Evolutionary conservation across 1,140 invertebrate genomes (phyloP).

Genomic region (Pristionchus pacificus): DNA sequence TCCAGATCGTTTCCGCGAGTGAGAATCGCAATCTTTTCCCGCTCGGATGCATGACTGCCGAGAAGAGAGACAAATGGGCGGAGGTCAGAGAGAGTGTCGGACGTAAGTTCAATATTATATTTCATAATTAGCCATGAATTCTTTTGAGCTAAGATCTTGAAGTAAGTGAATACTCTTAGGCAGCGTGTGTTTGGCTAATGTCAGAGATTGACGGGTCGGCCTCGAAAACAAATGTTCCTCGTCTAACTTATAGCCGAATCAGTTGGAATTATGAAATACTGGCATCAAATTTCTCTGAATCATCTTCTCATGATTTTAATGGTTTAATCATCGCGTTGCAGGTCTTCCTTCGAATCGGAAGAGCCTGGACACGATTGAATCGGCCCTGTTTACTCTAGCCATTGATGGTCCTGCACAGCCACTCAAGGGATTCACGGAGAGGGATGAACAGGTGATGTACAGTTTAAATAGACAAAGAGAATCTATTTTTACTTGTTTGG

Average conservation of each 20-base stretch:
- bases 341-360: slow-evolving; percentile 26
- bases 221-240: too few species aligned
- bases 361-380: slow-evolving; percentile 34
- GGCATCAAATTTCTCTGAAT: too few species aligned
- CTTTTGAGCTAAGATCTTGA: too few species aligned
- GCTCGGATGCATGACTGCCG: slow-evolving; percentile 46
- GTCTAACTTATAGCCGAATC: too few species aligned
- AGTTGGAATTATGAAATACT: too few species aligned
- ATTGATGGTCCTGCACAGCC: slow-evolving; percentile 37
- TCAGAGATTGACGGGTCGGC: too few species aligned
- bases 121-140: too few species aligned
- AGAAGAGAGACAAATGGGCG: slow-evolving; percentile 49
- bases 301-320: too few species aligned
- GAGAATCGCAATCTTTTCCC: slow-evolving; percentile 32
- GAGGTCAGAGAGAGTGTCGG: slow-evolving; percentile 42
- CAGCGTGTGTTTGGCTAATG: slow-evolving; percentile 32
- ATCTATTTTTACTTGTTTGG: too few species aligned
- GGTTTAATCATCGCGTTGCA: too few species aligned
- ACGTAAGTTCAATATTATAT: slow-evolving; percentile 28
- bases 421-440: slow-evolving; percentile 23
- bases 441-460: slow-evolving; percentile 30
- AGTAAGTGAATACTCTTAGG: too few species aligned
- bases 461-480: background rate
- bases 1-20: slow-evolving; percentile 16
- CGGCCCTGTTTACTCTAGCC: slow-evolving; percentile 47